Evolutionary conservation across 2,888 invertebrate genomes (phyloP), one percentile per base, ranked within the genome.

Genomic region (Napeogenes inachia): DNA sequence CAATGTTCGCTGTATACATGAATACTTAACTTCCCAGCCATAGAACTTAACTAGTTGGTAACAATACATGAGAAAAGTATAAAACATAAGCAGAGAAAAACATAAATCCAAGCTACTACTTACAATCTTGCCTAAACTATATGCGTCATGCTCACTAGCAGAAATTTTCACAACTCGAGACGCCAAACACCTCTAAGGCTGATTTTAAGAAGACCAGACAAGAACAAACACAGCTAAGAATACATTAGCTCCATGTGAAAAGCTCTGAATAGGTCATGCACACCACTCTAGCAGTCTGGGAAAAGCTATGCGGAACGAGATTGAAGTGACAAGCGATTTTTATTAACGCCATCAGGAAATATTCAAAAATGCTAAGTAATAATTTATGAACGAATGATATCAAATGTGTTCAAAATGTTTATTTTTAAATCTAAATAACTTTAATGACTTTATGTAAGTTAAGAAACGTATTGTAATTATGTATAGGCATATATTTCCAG

Each of bases 221-320:
- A 67, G 73, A 71, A 72, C 71, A 74, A 72, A 73, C 74, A 74
- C 68, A 75, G 70, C 71, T 74, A 75, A 72, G 76, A 77, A 80
- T 76, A 79, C 78, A 79, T 80, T 80, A 81, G 75, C 77, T 73
- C 67, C 73, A 69, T 73, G 78, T 71, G 71, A 68, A 72, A 72
- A 70, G 77, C 72, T 65, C 78, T 81, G 81, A 75, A 79, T 78
- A 81, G 80, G 80, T 79, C 81, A 75, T 80, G 71, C 70, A 78
- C 80, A 76, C 80, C 80, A 74, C 80, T 80, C 73, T 33, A 61
- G 8, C 54, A 65, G 75, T 73, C 75, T 74, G 70, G 66, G 68
- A 68, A 66, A 57, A 57, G 60, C 65, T 64, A 66, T 70, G 5
- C 50, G 65, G 66, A 50, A 30, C 55, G 65, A 67, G 65, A 30